Base-by-base conservation (phyloP, 1,140 invertebrate species). In the Magallana angulata region DNA sequence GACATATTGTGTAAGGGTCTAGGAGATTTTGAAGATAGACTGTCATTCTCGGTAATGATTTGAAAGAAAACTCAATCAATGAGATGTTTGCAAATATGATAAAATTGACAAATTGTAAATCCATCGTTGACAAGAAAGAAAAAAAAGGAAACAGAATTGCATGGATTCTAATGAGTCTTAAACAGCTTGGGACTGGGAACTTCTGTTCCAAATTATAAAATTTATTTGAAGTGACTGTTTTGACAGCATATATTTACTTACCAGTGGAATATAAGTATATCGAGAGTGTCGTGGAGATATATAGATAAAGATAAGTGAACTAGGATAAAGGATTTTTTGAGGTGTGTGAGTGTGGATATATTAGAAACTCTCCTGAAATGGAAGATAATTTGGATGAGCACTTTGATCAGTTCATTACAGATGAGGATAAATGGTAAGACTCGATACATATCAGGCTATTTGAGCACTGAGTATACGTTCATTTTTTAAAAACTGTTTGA, bases 71-170 rank as follows among this genome's bases (percentile, higher is more conserved):
- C 68, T 76, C 30, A 76, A 76, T 76, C 68, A 76, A 8, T 30
- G 14, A 76, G 36, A 11, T 76, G 68, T 76, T 76, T 30, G 68
- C 68, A 76, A 76, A 76, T 76, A 76, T 76, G 68, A 76, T 76
- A 24, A 76, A 76, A 76, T 76, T 76, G 68, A 76, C 68, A 76
- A 9, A 76, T 76, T 76, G 68, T 76, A 76, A 76, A 76, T 36
- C 68, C 68, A 76, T 76, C 14, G 18, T 76, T 30, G 36, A 76
- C 24, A 76, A 12, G 68, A 11, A 76, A 30, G 68, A 12, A 11
- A 30, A 36, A 48, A 48, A 48, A 48, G 36, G 36, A 48, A 48
- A 48, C 36, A 48, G 36, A 48, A 48, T 48, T 48, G 36, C 36
- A 48, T 48, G 36, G 36, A 48, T 48, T 48, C 36, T 48, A 48